phyloP scores from a whole-genome alignment of 2,888 invertebrate genomes.

The Sarcophaga variegata region DNA sequence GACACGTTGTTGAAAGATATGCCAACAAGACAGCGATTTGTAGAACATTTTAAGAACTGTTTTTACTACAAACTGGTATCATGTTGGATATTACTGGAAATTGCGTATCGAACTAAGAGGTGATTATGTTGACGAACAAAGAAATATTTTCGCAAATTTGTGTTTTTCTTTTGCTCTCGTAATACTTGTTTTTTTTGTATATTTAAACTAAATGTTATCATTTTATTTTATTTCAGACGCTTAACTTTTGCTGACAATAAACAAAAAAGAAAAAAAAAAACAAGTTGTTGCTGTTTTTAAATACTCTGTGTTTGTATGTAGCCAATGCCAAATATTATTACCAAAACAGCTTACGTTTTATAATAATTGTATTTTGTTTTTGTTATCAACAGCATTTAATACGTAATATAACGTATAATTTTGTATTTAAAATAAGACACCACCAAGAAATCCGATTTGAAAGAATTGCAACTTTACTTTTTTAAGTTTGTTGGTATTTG shows the following conservation, averaged over 20 bases:
- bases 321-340: constrained; percentile 45
- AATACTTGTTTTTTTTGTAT: too few relatives aligned
- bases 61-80: too few relatives aligned
- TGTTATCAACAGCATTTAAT: constrained; percentile 12
- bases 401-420: constrained; percentile 20
- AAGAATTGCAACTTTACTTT: constrained; percentile 25
- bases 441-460: constrained; percentile 39
- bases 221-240: neutral
- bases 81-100: too few relatives aligned
- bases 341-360: constrained; percentile 21
- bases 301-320: neutral
- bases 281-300: constrained; percentile 11
- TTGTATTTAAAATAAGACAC: constrained; percentile 5
- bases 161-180: neutral
- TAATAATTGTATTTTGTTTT: neutral
- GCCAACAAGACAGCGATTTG: too few relatives aligned
- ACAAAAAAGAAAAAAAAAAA: neutral
- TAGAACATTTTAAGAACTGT: too few relatives aligned
- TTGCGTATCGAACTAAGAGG: too few relatives aligned
- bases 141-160: neutral
- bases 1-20: too few relatives aligned
- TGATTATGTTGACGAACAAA: neutral
- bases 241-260: constrained; percentile 21
- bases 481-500: neutral
- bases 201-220: neutral